Evolutionary conservation across 2,797 vertebrate species (phyloP).

Genomic region (Picus viridis): DNA sequence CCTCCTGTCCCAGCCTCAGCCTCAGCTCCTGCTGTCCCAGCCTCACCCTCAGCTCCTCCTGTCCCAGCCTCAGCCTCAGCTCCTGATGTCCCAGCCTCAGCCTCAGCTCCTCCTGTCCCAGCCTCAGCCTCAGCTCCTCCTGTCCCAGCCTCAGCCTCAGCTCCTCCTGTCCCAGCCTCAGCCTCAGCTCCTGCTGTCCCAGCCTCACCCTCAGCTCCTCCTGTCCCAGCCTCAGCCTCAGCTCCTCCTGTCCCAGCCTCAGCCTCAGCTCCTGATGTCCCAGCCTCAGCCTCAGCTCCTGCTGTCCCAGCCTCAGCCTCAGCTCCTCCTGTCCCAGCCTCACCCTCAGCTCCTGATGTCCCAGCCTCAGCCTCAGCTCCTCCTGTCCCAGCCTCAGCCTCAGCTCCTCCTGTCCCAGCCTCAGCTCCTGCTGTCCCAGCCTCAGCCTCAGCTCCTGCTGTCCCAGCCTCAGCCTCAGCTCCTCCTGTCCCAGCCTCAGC

Average conservation of each 20-base stretch:
- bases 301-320: too few relatives aligned
- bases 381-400: not conserved
- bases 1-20: not conserved
- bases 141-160: not conserved
- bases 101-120: too few relatives aligned
- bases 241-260: not conserved
- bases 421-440: too few relatives aligned
- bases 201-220: too few relatives aligned
- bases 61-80: too few relatives aligned
- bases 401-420: not conserved
- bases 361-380: not conserved
- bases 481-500: not conserved
- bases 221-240: not conserved
- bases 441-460: too few relatives aligned
- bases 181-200: too few relatives aligned
- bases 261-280: not conserved
- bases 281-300: not conserved
- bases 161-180: not conserved
- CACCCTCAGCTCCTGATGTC: too few relatives aligned
- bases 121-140: not conserved
- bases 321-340: too few relatives aligned
- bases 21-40: not conserved
- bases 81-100: too few relatives aligned
- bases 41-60: not conserved
- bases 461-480: too few relatives aligned